Conservation (phyloP, 1,140 invertebrate genomes). For the Palaemon carinicauda region DNA sequence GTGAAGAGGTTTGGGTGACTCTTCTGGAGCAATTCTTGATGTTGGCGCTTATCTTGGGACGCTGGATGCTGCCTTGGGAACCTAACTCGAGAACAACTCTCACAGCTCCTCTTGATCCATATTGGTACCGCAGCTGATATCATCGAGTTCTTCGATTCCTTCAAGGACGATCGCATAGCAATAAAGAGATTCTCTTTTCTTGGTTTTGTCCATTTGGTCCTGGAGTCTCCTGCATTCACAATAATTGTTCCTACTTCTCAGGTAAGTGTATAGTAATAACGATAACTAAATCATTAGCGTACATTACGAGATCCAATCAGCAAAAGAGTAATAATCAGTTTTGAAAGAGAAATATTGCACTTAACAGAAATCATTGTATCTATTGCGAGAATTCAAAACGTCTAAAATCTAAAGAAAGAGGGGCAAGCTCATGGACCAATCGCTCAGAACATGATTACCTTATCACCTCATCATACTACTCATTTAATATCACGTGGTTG, state of each 20-base stretch:
- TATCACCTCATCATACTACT: too few species aligned
- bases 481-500: too few species aligned
- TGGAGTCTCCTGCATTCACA: conserved; percentile 49
- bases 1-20: conserved; percentile 81
- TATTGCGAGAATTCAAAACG: too few species aligned
- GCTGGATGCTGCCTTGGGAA: conserved; percentile 91
- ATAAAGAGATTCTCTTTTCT: conserved; percentile 26
- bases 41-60: conserved; percentile 84
- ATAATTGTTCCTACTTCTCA: conserved; percentile 60
- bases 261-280: conserved; percentile 66
- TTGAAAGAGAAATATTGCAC: too few species aligned
- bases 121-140: conserved; percentile 89
- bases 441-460: too few species aligned
- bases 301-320: too few species aligned
- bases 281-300: too few species aligned
- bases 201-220: background rate
- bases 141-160: conserved; percentile 95
- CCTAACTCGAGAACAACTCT: conserved; percentile 87
- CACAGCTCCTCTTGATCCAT: conserved; percentile 84
- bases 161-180: conserved; percentile 70
- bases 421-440: too few species aligned
- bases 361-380: too few species aligned
- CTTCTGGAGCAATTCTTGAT: conserved; percentile 89
- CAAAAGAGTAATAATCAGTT: too few species aligned
- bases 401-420: too few species aligned